Conservation (phyloP, 1,140 invertebrate species). For the Drosophila malerkotliana region DNA sequence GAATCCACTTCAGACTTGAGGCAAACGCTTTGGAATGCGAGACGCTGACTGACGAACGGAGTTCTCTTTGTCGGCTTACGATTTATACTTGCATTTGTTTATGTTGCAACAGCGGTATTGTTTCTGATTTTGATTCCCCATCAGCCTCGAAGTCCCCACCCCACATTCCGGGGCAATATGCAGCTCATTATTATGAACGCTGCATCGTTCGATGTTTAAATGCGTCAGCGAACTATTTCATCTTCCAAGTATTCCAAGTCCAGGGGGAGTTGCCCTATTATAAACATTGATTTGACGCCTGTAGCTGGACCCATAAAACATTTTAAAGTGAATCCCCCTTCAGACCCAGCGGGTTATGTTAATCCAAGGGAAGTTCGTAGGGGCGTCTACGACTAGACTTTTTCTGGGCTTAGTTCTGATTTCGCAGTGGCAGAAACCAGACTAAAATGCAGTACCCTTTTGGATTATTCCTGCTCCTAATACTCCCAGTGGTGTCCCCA, state of each 20-base stretch:
- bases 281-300: background rate
- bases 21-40: conserved; percentile 66
- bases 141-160: background rate
- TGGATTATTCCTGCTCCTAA: background rate
- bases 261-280: background rate
- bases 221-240: conserved; percentile 15
- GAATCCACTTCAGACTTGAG: conserved; percentile 44
- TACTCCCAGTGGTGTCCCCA: background rate
- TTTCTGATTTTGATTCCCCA: conserved; percentile 33
- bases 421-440: no score
- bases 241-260: background rate
- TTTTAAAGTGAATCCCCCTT: background rate
- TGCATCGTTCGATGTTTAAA: conserved; percentile 47
- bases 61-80: conserved; percentile 44
- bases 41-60: conserved; percentile 64
- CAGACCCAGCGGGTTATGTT: background rate
- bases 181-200: conserved; percentile 70
- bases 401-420: background rate
- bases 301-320: background rate
- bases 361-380: background rate
- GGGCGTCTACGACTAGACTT: background rate
- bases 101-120: conserved; percentile 52
- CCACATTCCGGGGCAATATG: conserved; percentile 40
- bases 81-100: conserved; percentile 75
- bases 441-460: no score